Base-by-base conservation (phyloP, 2,888 invertebrate species). In the Hydraecia micacea region DNA sequence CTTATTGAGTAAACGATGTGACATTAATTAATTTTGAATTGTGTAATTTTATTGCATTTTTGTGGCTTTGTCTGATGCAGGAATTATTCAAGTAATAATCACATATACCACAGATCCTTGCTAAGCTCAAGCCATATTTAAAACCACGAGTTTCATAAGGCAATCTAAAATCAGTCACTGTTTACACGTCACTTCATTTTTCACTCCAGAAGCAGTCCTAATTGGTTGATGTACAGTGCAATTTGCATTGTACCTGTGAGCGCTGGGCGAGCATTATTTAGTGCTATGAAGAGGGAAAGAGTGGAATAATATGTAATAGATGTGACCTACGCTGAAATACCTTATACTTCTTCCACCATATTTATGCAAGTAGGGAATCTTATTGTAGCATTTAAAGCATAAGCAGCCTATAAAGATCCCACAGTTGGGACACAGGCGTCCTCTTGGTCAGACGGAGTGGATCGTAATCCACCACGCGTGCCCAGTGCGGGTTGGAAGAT, bases 161-260 rank as follows among this genome's bases (percentile, higher is more conserved):
- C 65, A 79, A 69, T 79, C 36, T 75, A 71, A 58, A 62, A 75
- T 75, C 25, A 39, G 46, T n/a, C 21, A 39, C 69, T 65, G 70
- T 39, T 67, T 39, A 49, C 62, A 58, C 55, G 46, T 49, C 39
- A 67, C 58, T 46, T 18, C 0, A 72, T 49, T 70, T 81, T 58
- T 49, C 55, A 63, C 39, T 63, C 49, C 15, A 82, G 68, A 68
- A 39, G n/a, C 49, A 42, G n/a, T 42, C n/a, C 11, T 81, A 81
- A 46, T 36, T 77, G 9, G 46, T 70, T 58, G 11, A 15, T 0
- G 13, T 67, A 81, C 21, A 58, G 36, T 82, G 65, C 28, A 39
- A 39, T 72, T 82, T 77, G 32, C 39, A 63, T 52, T 82, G 63
- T 25, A 42, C 8, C 28, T 28, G 28, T 2, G 42, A 42, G 52